These are phyloP conservation scores for Ennomos erosarius DNA, from an alignment of 2,888 invertebrate genomes.

Conservation along the genomic window DNA sequence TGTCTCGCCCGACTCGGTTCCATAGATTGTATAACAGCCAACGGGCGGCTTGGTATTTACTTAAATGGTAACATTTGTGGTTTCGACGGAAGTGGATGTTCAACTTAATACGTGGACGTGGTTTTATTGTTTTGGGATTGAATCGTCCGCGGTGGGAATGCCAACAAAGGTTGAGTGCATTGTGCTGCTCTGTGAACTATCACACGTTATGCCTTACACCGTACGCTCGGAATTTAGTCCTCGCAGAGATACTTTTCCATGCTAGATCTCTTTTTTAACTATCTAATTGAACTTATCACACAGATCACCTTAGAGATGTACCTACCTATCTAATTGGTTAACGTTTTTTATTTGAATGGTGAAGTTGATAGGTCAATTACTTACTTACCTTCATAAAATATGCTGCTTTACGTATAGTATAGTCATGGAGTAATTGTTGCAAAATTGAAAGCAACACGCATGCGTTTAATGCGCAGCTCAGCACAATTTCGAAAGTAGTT, in stretches of 20 bases:
- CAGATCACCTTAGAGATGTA: no score
- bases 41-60: slow-evolving; percentile 2
- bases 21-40: slow-evolving; percentile 12
- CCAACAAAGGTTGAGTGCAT: slow-evolving; percentile 7
- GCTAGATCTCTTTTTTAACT: no score
- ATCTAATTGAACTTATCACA: no score
- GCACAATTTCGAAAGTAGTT: slow-evolving; percentile 10
- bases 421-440: slow-evolving; percentile 3
- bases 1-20: not conserved
- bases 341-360: no score
- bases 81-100: slow-evolving; percentile 11
- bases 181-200: slow-evolving; percentile 10
- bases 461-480: not conserved
- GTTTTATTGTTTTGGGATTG: slow-evolving; percentile 11
- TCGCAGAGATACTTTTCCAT: no score
- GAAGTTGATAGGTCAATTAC: no score
- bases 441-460: slow-evolving; percentile 10
- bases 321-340: no score
- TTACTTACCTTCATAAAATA: not conserved
- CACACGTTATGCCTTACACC: slow-evolving; percentile 11
- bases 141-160: slow-evolving; percentile 10
- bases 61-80: slow-evolving; percentile 18
- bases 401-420: no score
- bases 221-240: not conserved
- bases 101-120: slow-evolving; percentile 8